phyloP scores from a whole-genome alignment of 1,140 invertebrate genomes.

The Cydia splendana region DNA sequence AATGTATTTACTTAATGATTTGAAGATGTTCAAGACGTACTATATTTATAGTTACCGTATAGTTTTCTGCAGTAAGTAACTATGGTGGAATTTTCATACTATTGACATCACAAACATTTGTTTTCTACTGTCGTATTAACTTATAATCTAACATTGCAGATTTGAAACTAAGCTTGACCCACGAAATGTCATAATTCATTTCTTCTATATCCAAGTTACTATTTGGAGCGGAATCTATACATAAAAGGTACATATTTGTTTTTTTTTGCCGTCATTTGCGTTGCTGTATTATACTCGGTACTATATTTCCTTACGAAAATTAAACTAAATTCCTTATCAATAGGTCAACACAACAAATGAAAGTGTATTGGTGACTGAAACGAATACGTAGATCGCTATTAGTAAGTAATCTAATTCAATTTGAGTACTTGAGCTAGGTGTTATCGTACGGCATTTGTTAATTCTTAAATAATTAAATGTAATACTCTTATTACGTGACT shows the following conservation, averaged over 20 bases:
- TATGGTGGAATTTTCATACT: neutral
- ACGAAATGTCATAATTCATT: neutral
- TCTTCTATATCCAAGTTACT: neutral
- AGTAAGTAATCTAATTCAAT: neutral
- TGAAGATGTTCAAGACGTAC: neutral
- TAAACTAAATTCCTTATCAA: neutral
- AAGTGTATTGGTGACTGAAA: neutral
- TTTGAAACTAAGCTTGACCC: neutral
- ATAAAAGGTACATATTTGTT: neutral
- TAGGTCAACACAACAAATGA: neutral
- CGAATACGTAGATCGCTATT: neutral
- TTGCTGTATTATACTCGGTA: neutral
- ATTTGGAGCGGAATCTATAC: neutral
- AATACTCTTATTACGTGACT: neutral
- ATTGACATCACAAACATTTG: neutral
- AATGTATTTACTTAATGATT: neutral
- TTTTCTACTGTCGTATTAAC: neutral
- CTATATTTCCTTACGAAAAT: neutral
- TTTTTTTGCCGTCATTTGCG: neutral
- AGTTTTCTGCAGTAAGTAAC: neutral
- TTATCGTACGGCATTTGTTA: neutral
- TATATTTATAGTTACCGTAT: neutral
- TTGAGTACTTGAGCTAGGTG: neutral
- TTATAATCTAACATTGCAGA: slow-evolving; percentile 17
- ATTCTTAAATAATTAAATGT: neutral